phyloP scores from a whole-genome alignment of 2,797 vertebrate genomes.

The Accipiter fasciatus region DNA sequence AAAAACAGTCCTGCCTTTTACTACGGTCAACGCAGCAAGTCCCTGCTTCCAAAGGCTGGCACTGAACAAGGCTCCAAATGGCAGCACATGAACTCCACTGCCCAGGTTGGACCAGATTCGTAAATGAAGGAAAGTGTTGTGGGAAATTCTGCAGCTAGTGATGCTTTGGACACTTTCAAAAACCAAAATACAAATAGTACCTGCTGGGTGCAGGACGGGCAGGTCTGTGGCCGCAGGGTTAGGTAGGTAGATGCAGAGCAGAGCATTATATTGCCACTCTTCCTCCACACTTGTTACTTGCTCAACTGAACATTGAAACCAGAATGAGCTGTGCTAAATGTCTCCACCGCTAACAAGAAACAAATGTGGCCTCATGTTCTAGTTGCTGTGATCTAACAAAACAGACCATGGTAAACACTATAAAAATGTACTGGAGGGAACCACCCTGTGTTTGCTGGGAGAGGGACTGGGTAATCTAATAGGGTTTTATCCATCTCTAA shows the following conservation, averaged over 20 bases:
- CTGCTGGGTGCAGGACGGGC: neutral
- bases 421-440: conserved; percentile 68
- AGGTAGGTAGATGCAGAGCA: neutral
- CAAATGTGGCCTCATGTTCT: conserved; percentile 60
- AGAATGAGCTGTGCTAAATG: conserved; percentile 46
- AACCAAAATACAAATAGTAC: neutral
- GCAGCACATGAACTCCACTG: neutral
- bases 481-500: conserved; percentile 56
- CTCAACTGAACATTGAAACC: neutral
- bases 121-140: rapidly evolving
- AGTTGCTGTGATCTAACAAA: conserved; percentile 70
- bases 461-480: conserved; percentile 57
- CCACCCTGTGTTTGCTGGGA: conserved; percentile 63
- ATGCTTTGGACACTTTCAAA: neutral
- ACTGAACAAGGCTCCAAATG: neutral
- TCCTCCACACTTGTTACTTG: conserved; percentile 31
- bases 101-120: neutral
- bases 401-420: conserved; percentile 68
- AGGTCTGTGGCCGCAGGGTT: neutral
- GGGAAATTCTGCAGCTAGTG: neutral
- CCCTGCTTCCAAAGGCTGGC: neutral
- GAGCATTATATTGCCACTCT: neutral
- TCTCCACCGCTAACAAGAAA: conserved; percentile 56
- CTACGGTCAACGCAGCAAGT: neutral
- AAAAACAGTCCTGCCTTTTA: neutral